Evolutionary conservation across 2,888 invertebrate species (phyloP).

Genomic region (Chirona hameri): DNA sequence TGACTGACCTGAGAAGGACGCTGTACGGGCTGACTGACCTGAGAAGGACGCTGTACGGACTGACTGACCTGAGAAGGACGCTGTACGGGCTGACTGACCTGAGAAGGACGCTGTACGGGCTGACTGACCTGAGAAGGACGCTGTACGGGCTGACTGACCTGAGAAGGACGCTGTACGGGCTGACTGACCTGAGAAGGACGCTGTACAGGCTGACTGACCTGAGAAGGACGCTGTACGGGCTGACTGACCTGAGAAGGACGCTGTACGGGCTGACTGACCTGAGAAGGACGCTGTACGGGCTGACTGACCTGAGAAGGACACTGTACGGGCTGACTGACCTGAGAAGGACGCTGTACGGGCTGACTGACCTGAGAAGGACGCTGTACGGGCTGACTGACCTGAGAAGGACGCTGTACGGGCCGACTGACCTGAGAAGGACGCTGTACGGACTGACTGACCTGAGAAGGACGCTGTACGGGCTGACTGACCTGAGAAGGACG

Average conservation of each 20-base stretch:
- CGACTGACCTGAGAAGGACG: neutral
- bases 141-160: neutral
- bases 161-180: neutral
- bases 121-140: neutral
- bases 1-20: neutral
- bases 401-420: constrained; percentile 4
- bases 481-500: too few relatives aligned
- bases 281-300: too few relatives aligned
- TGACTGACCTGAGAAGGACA: too few relatives aligned
- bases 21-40: neutral
- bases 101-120: neutral
- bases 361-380: neutral
- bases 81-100: neutral
- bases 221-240: neutral
- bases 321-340: neutral
- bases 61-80: too few relatives aligned
- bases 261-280: too few relatives aligned
- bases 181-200: neutral
- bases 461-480: neutral
- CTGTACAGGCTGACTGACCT: neutral
- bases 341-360: neutral
- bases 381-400: neutral
- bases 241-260: neutral
- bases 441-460: neutral
- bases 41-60: neutral